phyloP scores from a whole-genome alignment of 2,113 vertebrate species.

The Okapia johnstoni region DNA sequence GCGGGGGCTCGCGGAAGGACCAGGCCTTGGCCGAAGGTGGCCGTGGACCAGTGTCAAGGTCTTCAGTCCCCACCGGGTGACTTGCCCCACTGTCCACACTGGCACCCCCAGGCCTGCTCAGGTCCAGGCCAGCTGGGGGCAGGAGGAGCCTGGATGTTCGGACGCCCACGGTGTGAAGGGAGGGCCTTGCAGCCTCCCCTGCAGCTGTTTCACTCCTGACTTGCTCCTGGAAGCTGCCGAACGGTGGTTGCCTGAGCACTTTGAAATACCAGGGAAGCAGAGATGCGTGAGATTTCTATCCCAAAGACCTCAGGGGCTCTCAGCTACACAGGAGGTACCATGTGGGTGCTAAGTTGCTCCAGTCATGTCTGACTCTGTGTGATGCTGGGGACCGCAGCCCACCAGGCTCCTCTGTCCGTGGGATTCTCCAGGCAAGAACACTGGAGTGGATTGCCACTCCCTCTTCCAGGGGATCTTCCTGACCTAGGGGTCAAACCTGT shows the following conservation, averaged over 20 bases:
- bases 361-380: not conserved
- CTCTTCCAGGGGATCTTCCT: not conserved
- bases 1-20: rapidly evolving
- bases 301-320: not conserved
- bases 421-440: not conserved
- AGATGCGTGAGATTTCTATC: not conserved
- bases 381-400: rapidly evolving
- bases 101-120: rapidly evolving
- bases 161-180: rapidly evolving
- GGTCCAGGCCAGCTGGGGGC: too few relatives aligned
- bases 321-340: rapidly evolving
- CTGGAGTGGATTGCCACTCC: not conserved
- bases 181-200: rapidly evolving
- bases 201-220: not conserved
- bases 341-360: rapidly evolving
- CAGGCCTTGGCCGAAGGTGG: not conserved
- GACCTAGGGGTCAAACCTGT: not conserved
- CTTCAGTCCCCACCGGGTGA: not conserved
- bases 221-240: not conserved
- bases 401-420: not conserved
- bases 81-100: rapidly evolving
- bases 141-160: rapidly evolving
- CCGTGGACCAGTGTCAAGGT: rapidly evolving
- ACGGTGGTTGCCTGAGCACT: not conserved
- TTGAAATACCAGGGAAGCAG: not conserved